phyloP scores from a whole-genome alignment of 2,113 vertebrate genomes.

The Anser brachyrhynchus region DNA sequence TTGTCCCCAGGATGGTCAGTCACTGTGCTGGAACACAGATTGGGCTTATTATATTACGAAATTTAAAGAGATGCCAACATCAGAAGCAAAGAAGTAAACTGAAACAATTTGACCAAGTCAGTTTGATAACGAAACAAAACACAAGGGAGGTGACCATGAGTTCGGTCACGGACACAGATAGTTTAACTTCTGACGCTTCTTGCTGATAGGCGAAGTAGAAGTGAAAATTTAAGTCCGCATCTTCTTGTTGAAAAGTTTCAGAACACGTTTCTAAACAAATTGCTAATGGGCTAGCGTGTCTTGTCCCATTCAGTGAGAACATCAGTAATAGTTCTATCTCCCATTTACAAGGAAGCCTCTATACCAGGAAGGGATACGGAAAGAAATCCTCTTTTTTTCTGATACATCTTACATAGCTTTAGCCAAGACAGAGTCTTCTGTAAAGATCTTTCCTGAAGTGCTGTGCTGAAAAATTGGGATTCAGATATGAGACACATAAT shows the following conservation, averaged over 20 bases:
- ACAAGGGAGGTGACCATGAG: background rate
- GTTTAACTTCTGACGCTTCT: background rate
- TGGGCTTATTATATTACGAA: background rate
- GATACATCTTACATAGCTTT: background rate
- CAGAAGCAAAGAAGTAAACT: background rate
- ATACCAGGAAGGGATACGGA: rapidly evolving
- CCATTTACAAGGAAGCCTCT: background rate
- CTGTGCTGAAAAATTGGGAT: background rate
- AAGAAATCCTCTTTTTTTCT: background rate
- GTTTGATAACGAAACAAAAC: background rate
- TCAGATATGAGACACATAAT: background rate
- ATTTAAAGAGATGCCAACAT: background rate
- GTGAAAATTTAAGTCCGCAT: background rate
- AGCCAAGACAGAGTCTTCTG: background rate
- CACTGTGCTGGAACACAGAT: background rate
- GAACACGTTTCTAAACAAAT: background rate
- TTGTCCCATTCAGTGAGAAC: background rate
- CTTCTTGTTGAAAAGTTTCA: background rate
- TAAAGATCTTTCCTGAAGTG: background rate
- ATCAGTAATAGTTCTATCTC: background rate
- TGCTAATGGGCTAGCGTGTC: background rate
- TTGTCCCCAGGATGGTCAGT: background rate
- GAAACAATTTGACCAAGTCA: background rate
- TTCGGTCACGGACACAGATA: background rate
- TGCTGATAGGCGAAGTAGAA: background rate